These are phyloP conservation scores for Yponomeuta sedellus DNA, from an alignment of 2,888 invertebrate species.

Conservation along the genomic window DNA sequence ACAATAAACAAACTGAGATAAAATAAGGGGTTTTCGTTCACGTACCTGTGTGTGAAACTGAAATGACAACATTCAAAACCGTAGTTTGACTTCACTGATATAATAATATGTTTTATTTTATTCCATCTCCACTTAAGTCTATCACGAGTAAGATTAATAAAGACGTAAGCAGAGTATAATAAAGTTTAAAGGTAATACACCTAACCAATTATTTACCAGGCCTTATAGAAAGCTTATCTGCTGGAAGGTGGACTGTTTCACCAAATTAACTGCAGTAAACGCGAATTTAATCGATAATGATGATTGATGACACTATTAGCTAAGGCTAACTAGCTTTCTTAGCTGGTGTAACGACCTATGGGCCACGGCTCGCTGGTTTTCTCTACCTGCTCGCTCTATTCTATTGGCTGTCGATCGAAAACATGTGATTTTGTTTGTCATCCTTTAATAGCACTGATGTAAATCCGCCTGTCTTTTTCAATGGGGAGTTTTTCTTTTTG, in stretches of 20 bases:
- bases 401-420: slow-evolving; percentile 53
- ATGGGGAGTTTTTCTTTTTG: too few species aligned
- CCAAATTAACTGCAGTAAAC: slow-evolving; percentile 7
- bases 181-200: too few species aligned
- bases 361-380: slow-evolving; percentile 54
- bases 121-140: too few species aligned
- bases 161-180: too few species aligned
- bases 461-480: background rate
- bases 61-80: too few species aligned
- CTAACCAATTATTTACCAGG: background rate
- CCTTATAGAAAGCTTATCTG: slow-evolving; percentile 17
- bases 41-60: too few species aligned
- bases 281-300: background rate
- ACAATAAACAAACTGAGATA: too few species aligned
- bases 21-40: too few species aligned
- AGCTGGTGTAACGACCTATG: slow-evolving; percentile 27
- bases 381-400: slow-evolving; percentile 45
- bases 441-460: slow-evolving; percentile 27
- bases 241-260: background rate
- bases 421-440: slow-evolving; percentile 54
- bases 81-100: too few species aligned
- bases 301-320: slow-evolving; percentile 7
- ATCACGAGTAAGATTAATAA: too few species aligned
- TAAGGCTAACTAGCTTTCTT: slow-evolving; percentile 25
- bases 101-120: too few species aligned